Conservation (phyloP, 2,113 vertebrate genomes). For the Glaucidium brasilianum region DNA sequence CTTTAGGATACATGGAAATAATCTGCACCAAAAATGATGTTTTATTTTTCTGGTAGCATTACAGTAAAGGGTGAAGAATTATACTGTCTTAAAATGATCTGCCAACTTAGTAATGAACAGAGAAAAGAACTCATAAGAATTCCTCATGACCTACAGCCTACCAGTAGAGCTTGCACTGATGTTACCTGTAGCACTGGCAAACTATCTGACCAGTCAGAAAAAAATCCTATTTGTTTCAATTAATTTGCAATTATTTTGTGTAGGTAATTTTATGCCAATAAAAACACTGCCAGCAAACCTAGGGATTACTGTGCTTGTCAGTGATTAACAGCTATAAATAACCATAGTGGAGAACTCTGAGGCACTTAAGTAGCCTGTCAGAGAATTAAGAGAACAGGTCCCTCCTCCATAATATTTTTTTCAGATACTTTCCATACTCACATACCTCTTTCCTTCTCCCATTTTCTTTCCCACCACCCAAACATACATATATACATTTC, state of each 20-base stretch:
- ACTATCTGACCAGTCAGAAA: background rate
- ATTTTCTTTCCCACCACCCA: background rate
- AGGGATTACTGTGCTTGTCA: background rate
- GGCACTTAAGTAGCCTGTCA: background rate
- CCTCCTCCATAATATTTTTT: background rate
- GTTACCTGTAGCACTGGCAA: background rate
- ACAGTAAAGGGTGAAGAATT: background rate
- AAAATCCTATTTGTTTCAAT: background rate
- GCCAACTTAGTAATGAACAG: background rate
- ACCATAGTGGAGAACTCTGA: background rate
- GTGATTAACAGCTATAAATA: background rate
- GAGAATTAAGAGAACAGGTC: background rate
- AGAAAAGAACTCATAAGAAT: background rate
- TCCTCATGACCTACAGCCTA: background rate
- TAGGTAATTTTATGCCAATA: background rate
- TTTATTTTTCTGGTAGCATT: background rate
- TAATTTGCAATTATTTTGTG: background rate
- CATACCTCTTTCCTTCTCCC: background rate
- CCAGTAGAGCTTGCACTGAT: background rate
- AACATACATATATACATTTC: background rate
- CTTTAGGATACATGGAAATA: background rate
- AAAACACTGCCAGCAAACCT: background rate
- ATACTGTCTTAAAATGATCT: background rate
- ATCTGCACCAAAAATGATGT: background rate
- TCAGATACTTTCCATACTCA: background rate